Conservation (phyloP, 2,888 invertebrate genomes). For the Drosophila antonietae region DNA sequence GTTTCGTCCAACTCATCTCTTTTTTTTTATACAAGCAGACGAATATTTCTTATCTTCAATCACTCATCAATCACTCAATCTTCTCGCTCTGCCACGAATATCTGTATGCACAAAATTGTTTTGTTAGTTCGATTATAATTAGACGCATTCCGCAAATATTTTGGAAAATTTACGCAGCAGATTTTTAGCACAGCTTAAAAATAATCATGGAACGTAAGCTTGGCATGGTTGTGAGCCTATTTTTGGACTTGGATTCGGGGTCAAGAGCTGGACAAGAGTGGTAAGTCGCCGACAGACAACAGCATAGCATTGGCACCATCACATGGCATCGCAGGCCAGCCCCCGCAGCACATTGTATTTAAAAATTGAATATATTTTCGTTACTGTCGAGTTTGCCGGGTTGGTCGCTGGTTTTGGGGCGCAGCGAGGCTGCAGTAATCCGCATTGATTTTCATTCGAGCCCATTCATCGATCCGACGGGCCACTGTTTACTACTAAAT, state of each 20-base stretch:
- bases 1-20: too few species aligned
- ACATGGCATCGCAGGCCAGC: constrained; percentile 10
- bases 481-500: constrained; percentile 17
- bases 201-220: constrained; percentile 29
- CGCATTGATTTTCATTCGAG: constrained; percentile 74
- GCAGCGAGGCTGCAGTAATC: constrained; percentile 78
- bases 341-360: constrained; percentile 55
- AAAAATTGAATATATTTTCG: constrained; percentile 71
- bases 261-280: constrained; percentile 27
- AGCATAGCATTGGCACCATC: constrained; percentile 16
- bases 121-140: constrained; percentile 6
- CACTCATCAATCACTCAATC: neutral
- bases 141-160: constrained; percentile 8
- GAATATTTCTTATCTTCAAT: too few species aligned
- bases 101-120: neutral
- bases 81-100: neutral
- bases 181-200: constrained; percentile 44
- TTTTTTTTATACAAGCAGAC: neutral
- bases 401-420: constrained; percentile 45
- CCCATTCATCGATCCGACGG: constrained; percentile 45
- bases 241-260: constrained; percentile 28
- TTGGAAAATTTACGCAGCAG: constrained; percentile 21
- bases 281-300: constrained; percentile 27
- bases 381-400: constrained; percentile 45
- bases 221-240: constrained; percentile 6